Base-by-base conservation (phyloP, 2,888 invertebrate genomes). In the Apamea monoglypha region DNA sequence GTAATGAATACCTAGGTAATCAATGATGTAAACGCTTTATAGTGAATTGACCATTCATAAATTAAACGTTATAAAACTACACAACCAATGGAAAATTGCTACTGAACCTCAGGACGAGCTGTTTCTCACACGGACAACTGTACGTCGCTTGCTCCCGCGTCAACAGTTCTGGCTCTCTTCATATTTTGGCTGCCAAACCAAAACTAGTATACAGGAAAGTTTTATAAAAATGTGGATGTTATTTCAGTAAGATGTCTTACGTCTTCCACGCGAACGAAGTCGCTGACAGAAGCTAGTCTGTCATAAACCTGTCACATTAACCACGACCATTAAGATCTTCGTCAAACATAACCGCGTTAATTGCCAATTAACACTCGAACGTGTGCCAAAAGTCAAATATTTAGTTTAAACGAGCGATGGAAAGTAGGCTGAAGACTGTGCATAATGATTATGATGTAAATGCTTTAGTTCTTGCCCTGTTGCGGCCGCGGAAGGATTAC, bases 401-500 rank as follows among this genome's bases (percentile, higher is more conserved):
- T 87, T 72, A 68, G 67, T 71, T 56, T 14, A 69, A 40, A 77
- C 61, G 64, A 87, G 25, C 56, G 1, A 14, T 63, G 74, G 80
- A 84, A 84, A 84, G 87, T 84, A 12, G 87, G 71, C 70, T 83
- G 67, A 47, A 50, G 1, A 14, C 21, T 36, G 50, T 47, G 14
- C 63, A 68, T 79, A 79, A 84, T 84, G 32, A 44, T 61, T 63
- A 56, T 79, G 87, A 84, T 59, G 80, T 84, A 84, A 84, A 79
- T 70, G 50, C 29, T 56, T 73, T 67, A 73, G 50, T 79, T 84
- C 40, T 84, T 75, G 29, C 71, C 47, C 16, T 69, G 21, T 84
- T 87, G 73, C 70, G 40, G 5, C 61, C 8, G 40, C 85, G 87
- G 84, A 84, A 87, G 66, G 44, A 32, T 84, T 84, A 87, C 73